These are phyloP conservation scores for Mormyrus lacerda DNA, from an alignment of 2,113 vertebrate genomes.

Conservation along the genomic window DNA sequence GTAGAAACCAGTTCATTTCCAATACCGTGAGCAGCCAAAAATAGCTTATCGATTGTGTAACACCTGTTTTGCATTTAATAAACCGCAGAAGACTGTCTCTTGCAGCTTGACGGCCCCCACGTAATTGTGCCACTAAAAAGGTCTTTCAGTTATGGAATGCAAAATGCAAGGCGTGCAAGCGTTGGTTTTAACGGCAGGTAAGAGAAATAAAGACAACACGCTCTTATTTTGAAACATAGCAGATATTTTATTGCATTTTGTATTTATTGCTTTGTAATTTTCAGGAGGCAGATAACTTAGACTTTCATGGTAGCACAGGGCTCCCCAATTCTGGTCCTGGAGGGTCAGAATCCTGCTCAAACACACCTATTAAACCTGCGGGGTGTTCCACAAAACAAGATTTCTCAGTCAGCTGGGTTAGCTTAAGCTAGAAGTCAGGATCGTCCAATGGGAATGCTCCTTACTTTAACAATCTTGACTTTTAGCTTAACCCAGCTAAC, in stretches of 20 bases:
- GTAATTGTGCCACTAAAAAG: neutral
- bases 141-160: neutral
- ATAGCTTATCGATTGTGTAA: slow-evolving; percentile 4
- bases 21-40: neutral
- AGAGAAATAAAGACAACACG: neutral
- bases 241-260: neutral
- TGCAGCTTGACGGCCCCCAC: neutral
- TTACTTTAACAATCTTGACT: neutral
- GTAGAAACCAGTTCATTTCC: neutral
- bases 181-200: neutral
- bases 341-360: neutral
- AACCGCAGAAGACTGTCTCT: neutral
- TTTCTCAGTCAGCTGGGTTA: neutral
- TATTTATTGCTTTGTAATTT: neutral
- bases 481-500: neutral
- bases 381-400: neutral
- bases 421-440: neutral
- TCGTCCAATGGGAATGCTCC: neutral
- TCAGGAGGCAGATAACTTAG: neutral
- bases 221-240: neutral
- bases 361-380: neutral
- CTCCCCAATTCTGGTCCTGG: neutral
- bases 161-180: neutral
- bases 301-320: neutral
- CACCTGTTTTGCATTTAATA: neutral